A percentile compares a stretch with the other conserved stretches of the same genome.
phyloP scores from a whole-genome alignment of 2,113 vertebrate species.

The Hemiprocne comata region DNA sequence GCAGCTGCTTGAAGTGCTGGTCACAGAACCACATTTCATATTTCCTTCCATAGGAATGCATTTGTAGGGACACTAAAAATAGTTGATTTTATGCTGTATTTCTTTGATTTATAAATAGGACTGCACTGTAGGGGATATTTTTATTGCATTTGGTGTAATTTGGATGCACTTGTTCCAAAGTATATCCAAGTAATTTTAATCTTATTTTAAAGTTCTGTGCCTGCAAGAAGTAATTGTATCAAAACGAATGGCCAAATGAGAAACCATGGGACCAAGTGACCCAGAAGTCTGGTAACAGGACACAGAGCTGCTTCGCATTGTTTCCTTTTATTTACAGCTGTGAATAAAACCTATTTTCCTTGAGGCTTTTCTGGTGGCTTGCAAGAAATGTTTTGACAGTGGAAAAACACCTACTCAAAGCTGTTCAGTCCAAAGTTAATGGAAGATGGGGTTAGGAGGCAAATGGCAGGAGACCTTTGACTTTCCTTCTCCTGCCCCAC shows the following conservation, averaged over 20 bases:
- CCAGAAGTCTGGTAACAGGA: background rate
- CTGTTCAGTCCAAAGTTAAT: background rate
- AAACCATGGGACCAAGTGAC: background rate
- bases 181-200: background rate
- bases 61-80: background rate
- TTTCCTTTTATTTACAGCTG: background rate
- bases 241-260: background rate
- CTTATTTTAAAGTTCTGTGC: background rate
- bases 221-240: background rate
- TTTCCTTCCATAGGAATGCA: background rate
- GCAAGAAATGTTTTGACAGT: background rate
- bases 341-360: background rate
- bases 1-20: background rate
- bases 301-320: background rate
- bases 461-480: background rate
- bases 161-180: background rate
- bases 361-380: background rate
- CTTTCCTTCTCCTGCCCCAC: background rate
- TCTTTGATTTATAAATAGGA: slow-evolving; percentile 9
- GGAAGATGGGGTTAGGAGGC: background rate
- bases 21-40: background rate
- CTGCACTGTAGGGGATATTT: background rate
- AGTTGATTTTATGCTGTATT: background rate
- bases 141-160: background rate
- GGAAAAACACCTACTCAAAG: background rate